Conservation (phyloP, 2,797 vertebrate species). For the Molossus molossus region DNA sequence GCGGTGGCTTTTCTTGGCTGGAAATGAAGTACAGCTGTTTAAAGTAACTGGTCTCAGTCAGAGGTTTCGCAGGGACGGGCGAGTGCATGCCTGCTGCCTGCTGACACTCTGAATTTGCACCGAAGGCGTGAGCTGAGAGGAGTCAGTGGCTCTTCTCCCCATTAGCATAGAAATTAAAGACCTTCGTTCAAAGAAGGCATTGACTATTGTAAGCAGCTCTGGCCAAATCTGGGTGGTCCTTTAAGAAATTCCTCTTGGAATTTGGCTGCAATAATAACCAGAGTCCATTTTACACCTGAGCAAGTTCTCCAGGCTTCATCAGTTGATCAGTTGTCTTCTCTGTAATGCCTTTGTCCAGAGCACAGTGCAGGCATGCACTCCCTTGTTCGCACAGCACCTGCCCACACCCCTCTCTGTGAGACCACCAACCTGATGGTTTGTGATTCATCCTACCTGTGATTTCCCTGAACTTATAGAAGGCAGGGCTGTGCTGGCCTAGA, state of each 20-base stretch:
- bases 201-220: not conserved
- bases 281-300: slow-evolving; percentile 3
- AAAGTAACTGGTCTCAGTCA: slow-evolving; percentile 54
- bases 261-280: not conserved
- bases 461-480: not conserved
- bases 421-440: too few relatives aligned
- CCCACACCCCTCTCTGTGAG: not conserved
- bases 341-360: accelerated
- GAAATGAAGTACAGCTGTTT: slow-evolving; percentile 39
- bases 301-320: not conserved
- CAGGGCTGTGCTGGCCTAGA: not conserved
- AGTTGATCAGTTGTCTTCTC: not conserved
- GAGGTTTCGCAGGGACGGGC: not conserved
- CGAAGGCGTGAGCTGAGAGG: not conserved
- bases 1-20: not conserved
- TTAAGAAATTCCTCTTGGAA: slow-evolving; percentile 33
- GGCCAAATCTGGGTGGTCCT: slow-evolving; percentile 37
- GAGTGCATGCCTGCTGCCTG: not conserved
- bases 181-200: slow-evolving; percentile 9
- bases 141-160: slow-evolving; percentile 25
- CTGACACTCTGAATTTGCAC: not conserved
- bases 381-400: not conserved
- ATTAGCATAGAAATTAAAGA: slow-evolving; percentile 65
- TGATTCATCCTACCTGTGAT: not conserved
- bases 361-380: too few relatives aligned